Base-by-base conservation (phyloP, 92 coral and sea anemone genomes). In the Bergia sp. region DNA sequence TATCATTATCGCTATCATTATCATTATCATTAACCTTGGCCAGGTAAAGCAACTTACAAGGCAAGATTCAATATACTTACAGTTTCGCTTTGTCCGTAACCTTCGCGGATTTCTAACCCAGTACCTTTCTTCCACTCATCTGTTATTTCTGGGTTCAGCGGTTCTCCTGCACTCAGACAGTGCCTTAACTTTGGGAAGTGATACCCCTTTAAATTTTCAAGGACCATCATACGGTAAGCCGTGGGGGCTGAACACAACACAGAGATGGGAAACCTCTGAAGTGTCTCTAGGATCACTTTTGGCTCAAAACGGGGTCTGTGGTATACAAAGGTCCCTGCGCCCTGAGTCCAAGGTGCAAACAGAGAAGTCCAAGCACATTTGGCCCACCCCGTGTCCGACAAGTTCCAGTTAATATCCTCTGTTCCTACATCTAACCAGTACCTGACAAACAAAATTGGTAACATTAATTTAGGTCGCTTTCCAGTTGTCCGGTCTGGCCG, bases 341-440 rank as follows among this genome's bases (percentile, higher is more conserved):
- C 98, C 82, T 93, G 96, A 53, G 66, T 78, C 98, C 98, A 95
- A 0, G 98, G 98, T 7, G 90, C 98, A 36, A 86, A 93, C 43
- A 91, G 74, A 78, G 95, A 92, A n/a, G 95, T 89, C 89, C 91
- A 95, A 0, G 98, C 98, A 73, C 94, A 89, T 66, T 93, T 93
- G 66, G 95, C 98, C 98, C 98, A 95, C 29, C 98, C 98, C 43
- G 98, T 93, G 89, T 95, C 98, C 21, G 98, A 93, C 11, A 93
- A 75, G 87, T 92, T 95, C 98, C 98, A 95, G 77, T 92, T 92
- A 45, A 92, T 90, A 76, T 95, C 98, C 6, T 89, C 94, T 0
- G 94, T 90, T 55, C 89, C 47, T 57, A 91, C 55, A 64, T 95
- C 98, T 79, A 95, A 78, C 98, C 98, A 95, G 92, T 89, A 92